Percentiles rank a stretch among this genome's conserved stretches.
Evolutionary conservation across 2,797 vertebrate genomes (phyloP).

Genomic region (Siniperca scherzeri): DNA sequence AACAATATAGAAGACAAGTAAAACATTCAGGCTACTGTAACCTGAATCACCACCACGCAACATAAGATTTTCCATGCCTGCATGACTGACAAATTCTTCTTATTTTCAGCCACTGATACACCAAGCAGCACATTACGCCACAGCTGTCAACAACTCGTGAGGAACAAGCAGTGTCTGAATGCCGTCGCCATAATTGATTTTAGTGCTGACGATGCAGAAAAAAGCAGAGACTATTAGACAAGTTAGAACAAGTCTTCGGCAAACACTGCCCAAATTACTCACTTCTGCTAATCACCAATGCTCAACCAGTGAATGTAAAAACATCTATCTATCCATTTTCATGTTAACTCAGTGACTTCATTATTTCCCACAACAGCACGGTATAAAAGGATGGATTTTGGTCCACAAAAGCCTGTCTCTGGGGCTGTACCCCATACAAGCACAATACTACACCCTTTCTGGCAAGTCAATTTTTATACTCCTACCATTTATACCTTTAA

Average conservation of each 20-base stretch:
- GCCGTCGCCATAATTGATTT: neutral
- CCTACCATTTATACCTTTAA: neutral
- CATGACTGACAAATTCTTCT: slow-evolving; percentile 47
- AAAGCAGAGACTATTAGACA: neutral
- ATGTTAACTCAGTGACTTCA: neutral
- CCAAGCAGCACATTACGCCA: slow-evolving; percentile 25
- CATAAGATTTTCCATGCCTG: slow-evolving; percentile 15
- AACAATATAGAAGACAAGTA: slow-evolving; percentile 25
- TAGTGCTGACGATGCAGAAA: slow-evolving; percentile 5
- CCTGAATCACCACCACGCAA: slow-evolving; percentile 28
- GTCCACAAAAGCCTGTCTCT: neutral
- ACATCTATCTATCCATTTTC: neutral
- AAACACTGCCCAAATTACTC: neutral
- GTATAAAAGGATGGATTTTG: neutral
- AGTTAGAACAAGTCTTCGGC: neutral
- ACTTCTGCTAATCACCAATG: neutral
- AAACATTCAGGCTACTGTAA: slow-evolving; percentile 34
- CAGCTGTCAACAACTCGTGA: slow-evolving; percentile 28
- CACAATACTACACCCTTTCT: neutral
- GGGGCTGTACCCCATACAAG: neutral
- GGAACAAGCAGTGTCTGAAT: neutral
- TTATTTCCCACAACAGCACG: slow-evolving; percentile 3
- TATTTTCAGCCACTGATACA: slow-evolving; percentile 13
- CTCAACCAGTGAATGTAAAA: neutral
- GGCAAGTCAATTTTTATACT: neutral